Conservation (phyloP, 2,113 vertebrate species). For the Corythaeola cristata region DNA sequence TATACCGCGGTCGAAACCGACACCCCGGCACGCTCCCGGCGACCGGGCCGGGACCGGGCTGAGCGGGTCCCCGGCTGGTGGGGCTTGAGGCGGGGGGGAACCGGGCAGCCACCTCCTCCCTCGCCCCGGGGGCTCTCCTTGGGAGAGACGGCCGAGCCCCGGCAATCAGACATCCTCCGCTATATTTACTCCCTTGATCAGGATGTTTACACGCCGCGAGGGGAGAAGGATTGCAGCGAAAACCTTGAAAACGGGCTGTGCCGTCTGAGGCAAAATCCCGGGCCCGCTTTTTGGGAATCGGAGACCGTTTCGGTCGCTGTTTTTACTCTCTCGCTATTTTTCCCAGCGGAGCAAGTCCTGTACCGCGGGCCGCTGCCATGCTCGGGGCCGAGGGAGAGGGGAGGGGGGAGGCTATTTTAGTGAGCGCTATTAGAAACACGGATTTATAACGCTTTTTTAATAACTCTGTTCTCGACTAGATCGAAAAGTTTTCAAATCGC, state of each 20-base stretch:
- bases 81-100: not conserved
- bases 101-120: not conserved
- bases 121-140: not conserved
- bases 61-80: not conserved
- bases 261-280: not conserved
- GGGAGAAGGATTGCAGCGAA: not conserved
- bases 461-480: not conserved
- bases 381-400: not conserved
- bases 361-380: not conserved
- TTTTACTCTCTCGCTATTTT: not conserved
- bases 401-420: not conserved
- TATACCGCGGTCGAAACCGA: constrained; percentile 27
- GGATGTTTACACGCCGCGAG: not conserved
- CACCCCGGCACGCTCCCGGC: not conserved
- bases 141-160: not conserved
- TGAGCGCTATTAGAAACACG: not conserved
- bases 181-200: not conserved
- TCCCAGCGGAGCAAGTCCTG: not conserved
- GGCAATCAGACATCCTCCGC: not conserved
- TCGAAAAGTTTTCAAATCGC: not conserved
- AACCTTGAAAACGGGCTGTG: not conserved
- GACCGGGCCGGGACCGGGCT: not conserved
- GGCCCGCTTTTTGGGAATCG: not conserved
- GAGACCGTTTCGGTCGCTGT: not conserved
- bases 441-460: not conserved